phyloP scores from a whole-genome alignment of 2,113 vertebrate genomes.

The Nothocercus julius region DNA sequence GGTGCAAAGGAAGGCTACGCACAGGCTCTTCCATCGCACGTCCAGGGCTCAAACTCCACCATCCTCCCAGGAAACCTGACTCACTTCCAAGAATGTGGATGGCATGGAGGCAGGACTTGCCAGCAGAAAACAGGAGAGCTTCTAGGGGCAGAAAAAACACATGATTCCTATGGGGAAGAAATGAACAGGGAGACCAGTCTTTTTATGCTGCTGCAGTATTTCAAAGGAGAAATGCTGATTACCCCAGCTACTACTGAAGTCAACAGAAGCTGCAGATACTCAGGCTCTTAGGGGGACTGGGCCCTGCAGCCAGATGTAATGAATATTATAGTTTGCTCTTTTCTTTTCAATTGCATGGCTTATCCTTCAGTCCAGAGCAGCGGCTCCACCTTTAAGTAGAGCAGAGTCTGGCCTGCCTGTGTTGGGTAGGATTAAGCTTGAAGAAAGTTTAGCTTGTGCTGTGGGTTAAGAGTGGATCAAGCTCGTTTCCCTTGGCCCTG shows the following conservation, averaged over 20 bases:
- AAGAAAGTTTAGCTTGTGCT: not conserved
- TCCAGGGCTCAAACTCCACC: not conserved
- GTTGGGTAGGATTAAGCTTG: not conserved
- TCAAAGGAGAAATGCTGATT: not conserved
- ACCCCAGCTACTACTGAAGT: not conserved
- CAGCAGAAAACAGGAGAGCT: not conserved
- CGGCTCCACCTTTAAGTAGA: not conserved
- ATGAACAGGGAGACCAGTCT: not conserved
- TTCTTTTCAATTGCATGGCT: not conserved
- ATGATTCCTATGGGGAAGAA: not conserved
- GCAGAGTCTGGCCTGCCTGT: not conserved
- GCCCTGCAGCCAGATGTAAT: conserved; percentile 5
- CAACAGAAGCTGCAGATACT: conserved; percentile 13
- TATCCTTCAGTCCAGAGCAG: not conserved
- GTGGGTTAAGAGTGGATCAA: not conserved
- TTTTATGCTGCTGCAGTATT: not conserved
- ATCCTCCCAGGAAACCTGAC: not conserved
- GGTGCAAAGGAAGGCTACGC: not conserved
- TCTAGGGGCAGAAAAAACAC: not conserved
- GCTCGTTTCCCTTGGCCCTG: not conserved
- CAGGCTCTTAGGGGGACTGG: not conserved
- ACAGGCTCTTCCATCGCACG: not conserved
- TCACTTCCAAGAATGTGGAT: not conserved
- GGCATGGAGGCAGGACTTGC: not conserved
- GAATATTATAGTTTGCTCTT: not conserved